Evolutionary conservation across 2,113 vertebrate genomes (phyloP).

Genomic region (Hyla sarda): DNA sequence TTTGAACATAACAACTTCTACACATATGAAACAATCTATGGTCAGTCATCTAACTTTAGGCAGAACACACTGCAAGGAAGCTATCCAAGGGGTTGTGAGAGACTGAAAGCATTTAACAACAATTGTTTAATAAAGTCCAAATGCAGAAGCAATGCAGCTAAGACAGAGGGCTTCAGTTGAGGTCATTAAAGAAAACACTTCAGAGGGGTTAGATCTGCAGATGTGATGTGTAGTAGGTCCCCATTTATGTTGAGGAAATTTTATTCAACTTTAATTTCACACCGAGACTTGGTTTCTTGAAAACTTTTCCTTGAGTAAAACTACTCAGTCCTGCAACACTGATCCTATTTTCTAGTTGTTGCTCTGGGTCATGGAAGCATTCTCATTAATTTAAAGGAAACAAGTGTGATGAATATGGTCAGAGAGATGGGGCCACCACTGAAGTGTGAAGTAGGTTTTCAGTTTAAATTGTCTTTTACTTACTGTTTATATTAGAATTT

Average conservation of each 20-base stretch:
- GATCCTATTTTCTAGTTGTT: slow-evolving; percentile 41
- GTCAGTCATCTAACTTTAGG: too few relatives aligned
- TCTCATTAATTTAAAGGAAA: slow-evolving; percentile 49
- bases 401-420: slow-evolving; percentile 44
- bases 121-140: neutral
- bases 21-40: too few relatives aligned
- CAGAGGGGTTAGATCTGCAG: neutral
- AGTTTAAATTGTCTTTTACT: slow-evolving; percentile 50
- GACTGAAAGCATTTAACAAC: too few relatives aligned
- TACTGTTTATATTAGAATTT: slow-evolving; percentile 24
- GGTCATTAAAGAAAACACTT: neutral
- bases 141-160: neutral
- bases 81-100: too few relatives aligned
- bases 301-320: neutral
- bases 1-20: too few relatives aligned
- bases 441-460: slow-evolving; percentile 46
- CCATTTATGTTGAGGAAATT: neutral
- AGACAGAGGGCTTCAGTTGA: neutral
- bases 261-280: neutral
- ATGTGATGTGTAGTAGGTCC: neutral
- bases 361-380: slow-evolving; percentile 36
- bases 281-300: neutral
- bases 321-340: slow-evolving; percentile 6
- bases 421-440: slow-evolving; percentile 33
- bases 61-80: too few relatives aligned